Conservation (phyloP, 2,113 vertebrate genomes). For the Syngnathus floridae region DNA sequence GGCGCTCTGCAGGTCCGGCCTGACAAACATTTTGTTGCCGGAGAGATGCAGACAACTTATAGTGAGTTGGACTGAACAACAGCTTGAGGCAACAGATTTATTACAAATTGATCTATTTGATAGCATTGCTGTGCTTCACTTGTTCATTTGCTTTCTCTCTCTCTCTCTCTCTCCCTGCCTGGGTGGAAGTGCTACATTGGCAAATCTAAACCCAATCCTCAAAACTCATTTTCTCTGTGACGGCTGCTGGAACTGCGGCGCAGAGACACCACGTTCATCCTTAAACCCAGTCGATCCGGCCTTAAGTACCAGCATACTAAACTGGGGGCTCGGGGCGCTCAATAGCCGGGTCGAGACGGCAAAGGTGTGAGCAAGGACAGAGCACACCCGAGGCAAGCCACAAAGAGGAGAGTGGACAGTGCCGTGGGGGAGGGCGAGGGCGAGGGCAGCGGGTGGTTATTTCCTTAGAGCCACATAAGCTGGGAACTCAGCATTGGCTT, state of each 20-base stretch:
- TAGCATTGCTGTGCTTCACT: slow-evolving; percentile 64
- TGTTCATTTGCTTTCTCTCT: slow-evolving; percentile 36
- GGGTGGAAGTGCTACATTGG: slow-evolving; percentile 68
- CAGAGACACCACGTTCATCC: slow-evolving; percentile 52
- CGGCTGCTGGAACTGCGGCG: slow-evolving; percentile 16
- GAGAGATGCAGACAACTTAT: slow-evolving; percentile 71
- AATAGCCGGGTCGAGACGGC: slow-evolving; percentile 37
- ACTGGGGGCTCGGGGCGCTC: slow-evolving; percentile 37
- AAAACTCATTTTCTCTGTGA: slow-evolving; percentile 65
- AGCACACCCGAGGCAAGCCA: slow-evolving; percentile 29
- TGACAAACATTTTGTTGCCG: slow-evolving; percentile 65
- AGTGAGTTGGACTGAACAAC: slow-evolving; percentile 68
- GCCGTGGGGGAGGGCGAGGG: slow-evolving; percentile 49
- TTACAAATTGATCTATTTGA: slow-evolving; percentile 80
- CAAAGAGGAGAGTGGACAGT: slow-evolving; percentile 29
- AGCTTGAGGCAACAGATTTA: slow-evolving; percentile 78
- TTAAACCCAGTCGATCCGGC: slow-evolving; percentile 49
- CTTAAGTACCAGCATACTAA: slow-evolving; percentile 29
- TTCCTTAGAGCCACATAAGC: slow-evolving; percentile 41
- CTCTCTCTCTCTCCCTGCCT: slow-evolving; percentile 50
- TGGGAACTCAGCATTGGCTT: slow-evolving; percentile 33
- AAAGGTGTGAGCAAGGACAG: slow-evolving; percentile 64
- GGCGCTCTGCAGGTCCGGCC: slow-evolving; percentile 48
- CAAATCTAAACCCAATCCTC: slow-evolving; percentile 67
- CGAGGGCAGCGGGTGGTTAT: slow-evolving; percentile 23